Percentiles rank a stretch among this genome's conserved stretches.
Evolutionary conservation across 1,140 invertebrate species (phyloP).

Genomic region (Gerris buenoi): DNA sequence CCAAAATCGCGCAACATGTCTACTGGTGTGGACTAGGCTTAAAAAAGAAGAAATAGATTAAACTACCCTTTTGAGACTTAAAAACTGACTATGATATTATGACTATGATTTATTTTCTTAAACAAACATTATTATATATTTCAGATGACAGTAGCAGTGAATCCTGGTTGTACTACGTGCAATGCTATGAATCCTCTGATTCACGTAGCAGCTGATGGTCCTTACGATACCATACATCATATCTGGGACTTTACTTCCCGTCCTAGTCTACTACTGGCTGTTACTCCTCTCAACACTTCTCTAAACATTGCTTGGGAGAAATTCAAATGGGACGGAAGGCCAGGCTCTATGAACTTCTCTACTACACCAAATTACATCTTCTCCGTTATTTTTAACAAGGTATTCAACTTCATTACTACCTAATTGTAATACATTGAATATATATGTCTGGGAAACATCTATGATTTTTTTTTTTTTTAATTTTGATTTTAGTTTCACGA

Average conservation of each 20-base stretch:
- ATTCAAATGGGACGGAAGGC: constrained; percentile 21
- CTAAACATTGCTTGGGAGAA: constrained; percentile 34
- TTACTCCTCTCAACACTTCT: constrained; percentile 30
- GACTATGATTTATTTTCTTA: too few relatives aligned
- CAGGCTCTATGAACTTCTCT: constrained; percentile 31
- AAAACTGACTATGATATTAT: too few relatives aligned
- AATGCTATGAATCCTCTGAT: constrained; percentile 27
- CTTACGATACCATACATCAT: constrained; percentile 39
- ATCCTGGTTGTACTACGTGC: constrained; percentile 27
- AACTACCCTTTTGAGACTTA: too few relatives aligned
- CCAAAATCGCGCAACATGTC: too few relatives aligned
- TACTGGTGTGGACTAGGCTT: too few relatives aligned
- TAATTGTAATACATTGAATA: too few relatives aligned
- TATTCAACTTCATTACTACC: too few relatives aligned
- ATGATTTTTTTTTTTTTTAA: too few relatives aligned
- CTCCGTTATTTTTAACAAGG: constrained; percentile 38
- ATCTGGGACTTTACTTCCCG: constrained; percentile 41
- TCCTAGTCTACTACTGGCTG: constrained; percentile 35
- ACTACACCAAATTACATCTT: constrained; percentile 35
- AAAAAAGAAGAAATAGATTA: too few relatives aligned
- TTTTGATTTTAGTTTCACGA: too few relatives aligned
- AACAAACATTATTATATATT: too few relatives aligned
- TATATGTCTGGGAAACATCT: too few relatives aligned
- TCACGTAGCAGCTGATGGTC: constrained; percentile 35
- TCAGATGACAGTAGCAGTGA: constrained; percentile 27